Conservation (phyloP, 1,140 invertebrate species). For the Hyles vespertilio region DNA sequence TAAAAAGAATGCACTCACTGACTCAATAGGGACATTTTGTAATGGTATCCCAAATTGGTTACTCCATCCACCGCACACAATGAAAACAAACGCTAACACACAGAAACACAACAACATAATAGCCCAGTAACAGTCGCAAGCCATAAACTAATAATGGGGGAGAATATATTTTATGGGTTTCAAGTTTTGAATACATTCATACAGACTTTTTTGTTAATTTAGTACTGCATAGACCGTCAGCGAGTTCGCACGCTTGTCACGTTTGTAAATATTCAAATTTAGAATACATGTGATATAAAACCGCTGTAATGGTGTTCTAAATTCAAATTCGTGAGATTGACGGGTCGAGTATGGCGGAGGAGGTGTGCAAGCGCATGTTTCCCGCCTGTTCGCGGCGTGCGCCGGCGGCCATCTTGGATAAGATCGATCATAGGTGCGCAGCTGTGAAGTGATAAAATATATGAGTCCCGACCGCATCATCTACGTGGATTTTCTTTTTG, state of each 20-base stretch:
- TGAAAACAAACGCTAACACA: slow-evolving; percentile 68
- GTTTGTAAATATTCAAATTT: slow-evolving; percentile 22
- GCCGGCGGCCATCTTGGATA: slow-evolving; percentile 70
- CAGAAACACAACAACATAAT: slow-evolving; percentile 70
- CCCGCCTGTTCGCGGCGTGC: slow-evolving; percentile 45
- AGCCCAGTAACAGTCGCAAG: slow-evolving; percentile 66
- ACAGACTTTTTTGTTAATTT: slow-evolving; percentile 56
- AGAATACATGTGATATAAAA: slow-evolving; percentile 10
- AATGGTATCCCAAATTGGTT: slow-evolving; percentile 62
- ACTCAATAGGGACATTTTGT: slow-evolving; percentile 56
- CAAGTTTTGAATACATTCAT: slow-evolving; percentile 67
- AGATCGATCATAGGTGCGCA: slow-evolving; percentile 72
- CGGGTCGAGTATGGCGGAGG: slow-evolving; percentile 36
- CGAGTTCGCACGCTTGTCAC: slow-evolving; percentile 51
- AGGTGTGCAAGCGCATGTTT: slow-evolving; percentile 55
- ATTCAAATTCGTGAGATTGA: slow-evolving; percentile 39
- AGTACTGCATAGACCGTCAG: slow-evolving; percentile 58
- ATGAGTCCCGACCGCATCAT: slow-evolving; percentile 28
- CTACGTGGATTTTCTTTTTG: slow-evolving; percentile 43
- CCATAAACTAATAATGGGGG: slow-evolving; percentile 75
- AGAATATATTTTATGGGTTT: slow-evolving; percentile 73
- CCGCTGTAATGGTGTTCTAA: slow-evolving; percentile 20
- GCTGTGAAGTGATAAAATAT: slow-evolving; percentile 66
- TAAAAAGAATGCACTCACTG: slow-evolving; percentile 24
- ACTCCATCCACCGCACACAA: slow-evolving; percentile 67